Conservation (phyloP, 2,888 invertebrate species). For the Malacosoma neustria region DNA sequence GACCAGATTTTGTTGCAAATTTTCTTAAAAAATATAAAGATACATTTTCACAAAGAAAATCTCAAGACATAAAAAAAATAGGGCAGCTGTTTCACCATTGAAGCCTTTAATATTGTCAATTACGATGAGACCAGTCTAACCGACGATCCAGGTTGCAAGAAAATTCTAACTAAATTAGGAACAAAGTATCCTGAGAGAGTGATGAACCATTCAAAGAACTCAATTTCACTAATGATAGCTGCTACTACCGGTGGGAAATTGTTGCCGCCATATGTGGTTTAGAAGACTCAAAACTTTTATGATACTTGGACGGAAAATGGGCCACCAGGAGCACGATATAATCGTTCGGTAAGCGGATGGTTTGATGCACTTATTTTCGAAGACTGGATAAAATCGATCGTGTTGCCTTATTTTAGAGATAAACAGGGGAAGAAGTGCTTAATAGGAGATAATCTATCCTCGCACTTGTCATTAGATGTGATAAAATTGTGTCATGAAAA, state of each 20-base stretch:
- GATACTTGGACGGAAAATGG: slow-evolving; percentile 1
- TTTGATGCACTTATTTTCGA: slow-evolving; percentile 30
- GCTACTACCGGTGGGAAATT: background rate
- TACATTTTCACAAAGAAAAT: slow-evolving; percentile 10
- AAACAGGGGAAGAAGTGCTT: slow-evolving; percentile 26
- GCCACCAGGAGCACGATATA: background rate
- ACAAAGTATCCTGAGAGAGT: slow-evolving; percentile 5
- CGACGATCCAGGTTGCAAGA: slow-evolving; percentile 1
- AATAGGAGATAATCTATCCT: slow-evolving; percentile 32
- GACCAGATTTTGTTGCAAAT: background rate
- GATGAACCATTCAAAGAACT: slow-evolving; percentile 1
- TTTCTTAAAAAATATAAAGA: slow-evolving; percentile 16
- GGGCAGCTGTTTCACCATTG: slow-evolving; percentile 14
- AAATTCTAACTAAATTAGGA: slow-evolving; percentile 1
- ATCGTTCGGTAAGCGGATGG: slow-evolving; percentile 23
- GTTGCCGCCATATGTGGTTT: slow-evolving; percentile 3
- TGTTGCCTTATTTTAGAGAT: slow-evolving; percentile 16
- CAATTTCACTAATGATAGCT: slow-evolving; percentile 2
- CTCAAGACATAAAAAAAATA: slow-evolving; percentile 10
- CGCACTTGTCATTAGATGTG: slow-evolving; percentile 10
- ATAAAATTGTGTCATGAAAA: slow-evolving; percentile 1
- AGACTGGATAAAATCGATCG: slow-evolving; percentile 26
- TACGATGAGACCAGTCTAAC: slow-evolving; percentile 2
- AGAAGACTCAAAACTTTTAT: slow-evolving; percentile 1
- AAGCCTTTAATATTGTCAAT: slow-evolving; percentile 9